These are phyloP conservation scores for Galerucella pusilla DNA, from an alignment of 2,888 invertebrate species.

Conservation along the genomic window DNA sequence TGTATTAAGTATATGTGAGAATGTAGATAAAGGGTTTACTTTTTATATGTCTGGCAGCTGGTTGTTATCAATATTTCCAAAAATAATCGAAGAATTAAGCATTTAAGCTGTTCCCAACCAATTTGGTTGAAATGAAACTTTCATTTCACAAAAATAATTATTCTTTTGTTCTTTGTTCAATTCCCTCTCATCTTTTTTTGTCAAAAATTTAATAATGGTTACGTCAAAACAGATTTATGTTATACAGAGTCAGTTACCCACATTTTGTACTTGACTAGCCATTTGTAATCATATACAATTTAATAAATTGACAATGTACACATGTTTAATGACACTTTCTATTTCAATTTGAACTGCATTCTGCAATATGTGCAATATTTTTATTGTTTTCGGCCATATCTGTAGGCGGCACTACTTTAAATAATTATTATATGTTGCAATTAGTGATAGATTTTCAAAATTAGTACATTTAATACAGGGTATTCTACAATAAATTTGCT, in stretches of 20 bases:
- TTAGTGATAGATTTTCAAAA: not conserved
- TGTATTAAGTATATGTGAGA: not conserved
- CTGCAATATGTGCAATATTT: conserved; percentile 9
- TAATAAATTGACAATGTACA: conserved; percentile 10
- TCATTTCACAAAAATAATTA: too few species aligned
- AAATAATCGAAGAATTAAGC: too few species aligned
- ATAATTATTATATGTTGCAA: not conserved
- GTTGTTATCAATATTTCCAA: too few species aligned
- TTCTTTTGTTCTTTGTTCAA: too few species aligned
- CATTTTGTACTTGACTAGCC: not conserved
- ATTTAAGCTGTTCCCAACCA: too few species aligned
- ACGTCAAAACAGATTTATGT: not conserved
- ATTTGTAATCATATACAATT: conserved; percentile 2
- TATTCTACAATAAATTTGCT: not conserved
- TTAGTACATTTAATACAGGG: not conserved
- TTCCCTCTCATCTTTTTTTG: not conserved
- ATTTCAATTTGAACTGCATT: conserved; percentile 7
- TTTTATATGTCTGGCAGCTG: too few species aligned
- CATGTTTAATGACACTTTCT: conserved; percentile 9
- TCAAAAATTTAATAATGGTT: not conserved
- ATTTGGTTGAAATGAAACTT: too few species aligned
- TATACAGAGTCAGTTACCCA: not conserved
- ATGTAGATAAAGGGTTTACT: too few species aligned
- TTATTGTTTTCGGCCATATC: conserved; percentile 10
- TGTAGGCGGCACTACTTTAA: conserved; percentile 6